A percentile compares a stretch with the other conserved stretches of the same genome.
phyloP scores from a whole-genome alignment of 2,797 vertebrate species.

The Graptemys geographica region DNA sequence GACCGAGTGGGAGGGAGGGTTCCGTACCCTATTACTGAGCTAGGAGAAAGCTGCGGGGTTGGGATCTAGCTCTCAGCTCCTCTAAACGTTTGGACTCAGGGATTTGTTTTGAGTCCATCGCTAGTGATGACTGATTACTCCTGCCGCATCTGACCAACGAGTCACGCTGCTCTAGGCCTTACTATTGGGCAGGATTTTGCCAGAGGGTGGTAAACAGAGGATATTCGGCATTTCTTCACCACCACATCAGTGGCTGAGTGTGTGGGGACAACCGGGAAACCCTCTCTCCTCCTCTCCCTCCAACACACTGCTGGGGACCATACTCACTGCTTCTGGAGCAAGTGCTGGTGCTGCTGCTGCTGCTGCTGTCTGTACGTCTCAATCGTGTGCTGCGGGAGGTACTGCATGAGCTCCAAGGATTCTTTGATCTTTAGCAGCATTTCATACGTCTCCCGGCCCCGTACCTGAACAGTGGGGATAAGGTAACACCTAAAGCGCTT shows the following conservation, averaged over 20 bases:
- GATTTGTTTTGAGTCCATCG: background rate
- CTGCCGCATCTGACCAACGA: background rate
- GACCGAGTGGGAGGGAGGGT: background rate
- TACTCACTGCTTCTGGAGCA: conserved; percentile 99
- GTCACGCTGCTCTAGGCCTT: background rate
- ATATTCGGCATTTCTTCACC: fast-evolving
- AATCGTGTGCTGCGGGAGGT: conserved; percentile 97
- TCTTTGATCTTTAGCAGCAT: conserved; percentile 99
- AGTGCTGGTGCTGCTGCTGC: conserved; percentile 97
- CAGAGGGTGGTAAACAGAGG: fast-evolving
- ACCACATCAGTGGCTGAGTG: background rate
- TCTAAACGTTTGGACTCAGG: background rate
- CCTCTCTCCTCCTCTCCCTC: background rate
- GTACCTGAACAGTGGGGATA: conserved; percentile 83
- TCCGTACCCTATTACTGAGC: background rate
- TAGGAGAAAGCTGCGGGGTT: background rate
- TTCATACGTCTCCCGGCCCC: conserved; percentile 98
- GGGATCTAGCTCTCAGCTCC: background rate
- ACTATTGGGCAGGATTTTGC: background rate
- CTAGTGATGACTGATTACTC: background rate
- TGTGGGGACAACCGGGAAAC: conserved; percentile 59
- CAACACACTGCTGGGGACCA: background rate
- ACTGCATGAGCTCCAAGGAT: conserved; percentile 99
- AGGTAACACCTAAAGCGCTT: background rate
- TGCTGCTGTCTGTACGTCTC: conserved; percentile 98